phyloP scores from a whole-genome alignment of 2,888 invertebrate genomes.

The Lobophora halterata region DNA sequence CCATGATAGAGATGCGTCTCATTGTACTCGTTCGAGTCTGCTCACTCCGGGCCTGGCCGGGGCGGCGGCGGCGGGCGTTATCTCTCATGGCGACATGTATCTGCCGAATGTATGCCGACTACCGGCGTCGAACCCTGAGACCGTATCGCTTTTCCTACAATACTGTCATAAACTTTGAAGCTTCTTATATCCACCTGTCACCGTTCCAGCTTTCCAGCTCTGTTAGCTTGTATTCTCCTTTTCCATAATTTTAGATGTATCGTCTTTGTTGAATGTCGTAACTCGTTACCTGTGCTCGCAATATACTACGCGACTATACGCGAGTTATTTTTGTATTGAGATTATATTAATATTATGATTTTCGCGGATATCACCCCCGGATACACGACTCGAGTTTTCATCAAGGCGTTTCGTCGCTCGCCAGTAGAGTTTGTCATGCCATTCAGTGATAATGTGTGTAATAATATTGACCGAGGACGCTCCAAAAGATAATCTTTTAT shows the following conservation, averaged over 20 bases:
- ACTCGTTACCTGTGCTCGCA: too few species aligned
- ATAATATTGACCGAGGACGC: slow-evolving; percentile 66
- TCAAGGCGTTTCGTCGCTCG: slow-evolving; percentile 30
- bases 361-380: too few species aligned
- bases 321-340: too few species aligned
- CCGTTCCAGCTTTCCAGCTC: slow-evolving; percentile 5
- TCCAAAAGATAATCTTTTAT: slow-evolving; percentile 77
- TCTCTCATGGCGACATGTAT: slow-evolving; percentile 60
- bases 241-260: background rate
- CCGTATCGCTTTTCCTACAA: slow-evolving; percentile 22
- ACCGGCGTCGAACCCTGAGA: slow-evolving; percentile 42
- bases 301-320: too few species aligned
- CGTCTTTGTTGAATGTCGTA: background rate
- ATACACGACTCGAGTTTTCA: background rate
- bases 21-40: slow-evolving; percentile 6
- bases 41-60: background rate
- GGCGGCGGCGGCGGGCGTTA: slow-evolving; percentile 32
- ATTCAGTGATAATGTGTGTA: slow-evolving; percentile 50
- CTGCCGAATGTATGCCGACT: slow-evolving; percentile 52
- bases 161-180: slow-evolving; percentile 27
- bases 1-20: background rate
- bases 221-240: background rate
- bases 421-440: slow-evolving; percentile 32
- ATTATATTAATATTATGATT: too few species aligned
- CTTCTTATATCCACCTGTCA: slow-evolving; percentile 6